Evolutionary conservation across 1,140 invertebrate genomes (phyloP).

Genomic region (Penaeus vannamei): DNA sequence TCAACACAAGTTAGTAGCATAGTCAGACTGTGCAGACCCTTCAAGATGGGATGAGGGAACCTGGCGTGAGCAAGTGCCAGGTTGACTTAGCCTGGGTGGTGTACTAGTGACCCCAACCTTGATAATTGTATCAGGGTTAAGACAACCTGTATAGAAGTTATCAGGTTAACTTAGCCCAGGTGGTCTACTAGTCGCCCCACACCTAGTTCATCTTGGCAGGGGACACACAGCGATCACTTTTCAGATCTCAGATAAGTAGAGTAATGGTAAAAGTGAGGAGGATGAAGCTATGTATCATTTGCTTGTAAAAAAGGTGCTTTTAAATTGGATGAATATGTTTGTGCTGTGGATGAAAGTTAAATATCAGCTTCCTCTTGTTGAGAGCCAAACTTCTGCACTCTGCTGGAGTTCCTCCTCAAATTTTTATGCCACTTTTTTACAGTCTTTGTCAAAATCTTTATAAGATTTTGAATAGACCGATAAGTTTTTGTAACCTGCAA

Average conservation of each 20-base stretch:
- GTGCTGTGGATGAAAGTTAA: slow-evolving; percentile 23
- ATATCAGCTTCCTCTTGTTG: slow-evolving; percentile 7
- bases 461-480: no score
- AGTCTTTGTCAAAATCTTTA: no score
- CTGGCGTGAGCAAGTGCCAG: no score
- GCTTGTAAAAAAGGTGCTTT: slow-evolving; percentile 49
- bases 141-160: neutral
- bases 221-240: no score
- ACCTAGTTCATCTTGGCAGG: slow-evolving; percentile 25
- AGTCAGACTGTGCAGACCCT: no score
- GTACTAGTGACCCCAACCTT: no score
- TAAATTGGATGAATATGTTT: slow-evolving; percentile 40
- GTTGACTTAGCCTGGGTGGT: no score
- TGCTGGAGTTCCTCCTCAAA: neutral
- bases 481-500: no score
- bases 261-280: neutral
- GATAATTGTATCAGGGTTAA: no score
- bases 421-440: no score
- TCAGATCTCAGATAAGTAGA: neutral
- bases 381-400: slow-evolving; percentile 5
- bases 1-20: no score
- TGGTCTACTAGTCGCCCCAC: slow-evolving; percentile 58
- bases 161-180: slow-evolving; percentile 49
- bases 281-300: slow-evolving; percentile 35
- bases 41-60: no score